Base-by-base conservation (phyloP, 2,797 vertebrate genomes). In the Iguana delicatissima region DNA sequence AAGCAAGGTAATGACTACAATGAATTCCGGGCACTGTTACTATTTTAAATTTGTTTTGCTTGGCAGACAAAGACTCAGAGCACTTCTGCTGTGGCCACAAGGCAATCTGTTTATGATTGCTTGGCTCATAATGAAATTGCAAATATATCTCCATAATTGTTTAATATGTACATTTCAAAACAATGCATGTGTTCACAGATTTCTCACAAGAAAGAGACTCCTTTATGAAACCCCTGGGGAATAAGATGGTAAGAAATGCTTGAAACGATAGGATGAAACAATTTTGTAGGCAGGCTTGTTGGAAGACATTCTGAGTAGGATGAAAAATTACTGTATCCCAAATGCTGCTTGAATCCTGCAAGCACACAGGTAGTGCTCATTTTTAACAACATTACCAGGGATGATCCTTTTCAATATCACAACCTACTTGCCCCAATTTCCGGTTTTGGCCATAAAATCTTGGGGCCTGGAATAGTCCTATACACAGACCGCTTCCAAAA, bases 1-100 rank as follows among this genome's bases (percentile, higher is more conserved):
- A 69, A 24, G 50, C 62, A 89, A 10, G 35, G 84, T 57, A 76
- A 89, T 4, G 62, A 93, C 64, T 77, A 91, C 3, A 20, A 50
- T 74, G 26, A 0, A 0, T 32, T 32, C 79, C 67, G 82, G 64
- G 10, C 85, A 79, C 42, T 59, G 62, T 79, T 46, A 42, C 80
- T 57, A 32, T 38, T 79, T 46, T 1, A 52, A 89, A 80, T 20
- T 24, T 90, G 32, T 20, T 84, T 76, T 29, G 81, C 50, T 6
- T 74, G 0, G 0, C 76, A 2, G 38, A 14, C 6, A 6, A 50
- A 59, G 87, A 81, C 74, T 77, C 0, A 76, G 35, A 29, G 79
- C 46, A 87, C n/a, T 73, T 89, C 35, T 57, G 81, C 1, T 69
- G 80, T 69, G 55, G 80, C 26, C 86, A 67, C 38, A 91, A 87